Evolutionary conservation across 2,888 invertebrate species (phyloP), one percentile per base, ranked within the genome.

Genomic region (Eudemis profundana): DNA sequence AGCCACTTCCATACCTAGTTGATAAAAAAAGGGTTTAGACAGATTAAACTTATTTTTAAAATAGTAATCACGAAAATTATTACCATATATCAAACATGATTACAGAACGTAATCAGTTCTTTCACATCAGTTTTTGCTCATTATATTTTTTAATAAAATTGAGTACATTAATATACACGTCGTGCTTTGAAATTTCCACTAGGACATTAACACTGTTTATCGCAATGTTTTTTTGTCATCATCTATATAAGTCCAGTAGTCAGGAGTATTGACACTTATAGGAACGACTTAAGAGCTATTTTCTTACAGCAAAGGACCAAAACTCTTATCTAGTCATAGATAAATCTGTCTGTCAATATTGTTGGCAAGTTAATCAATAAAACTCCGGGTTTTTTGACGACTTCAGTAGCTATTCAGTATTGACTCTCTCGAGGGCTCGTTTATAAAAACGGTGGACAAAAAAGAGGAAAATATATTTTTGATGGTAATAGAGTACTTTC

Each of bases 321-420:
- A n/a, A 56, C n/a, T 23, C 27, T 21, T 64, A 60, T 67, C 56
- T 56, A 44, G n/a, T 53, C 33, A 8, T 14, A 66, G 68, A 73
- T 73, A 69, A 70, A 73, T 70, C 60, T 59, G 60, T 53, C 72
- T 72, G 70, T 72, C 72, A 72, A 33, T 49, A 49, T 36, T 53
- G 66, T 53, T 44, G 46, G 60, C 62, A 57, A 67, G 44, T 66
- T 64, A 65, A 73, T 73, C 69, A 73, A 72, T 73, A 69, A 69
- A 62, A 54, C n/a, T 46, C 68, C 40, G 61, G 63, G 49, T 56
- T 21, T 64, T 53, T 65, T 38, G 50, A 53, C 40, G 51, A 46
- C 38, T 29, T 42, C 46, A 27, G 59, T 51, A 51, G 64, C 23
- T 8, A 33, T 33, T n/a, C n/a, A n/a, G n/a, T 44, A 44, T 44